phyloP scores from a whole-genome alignment of 2,888 invertebrate species.

The Spisula solida region DNA sequence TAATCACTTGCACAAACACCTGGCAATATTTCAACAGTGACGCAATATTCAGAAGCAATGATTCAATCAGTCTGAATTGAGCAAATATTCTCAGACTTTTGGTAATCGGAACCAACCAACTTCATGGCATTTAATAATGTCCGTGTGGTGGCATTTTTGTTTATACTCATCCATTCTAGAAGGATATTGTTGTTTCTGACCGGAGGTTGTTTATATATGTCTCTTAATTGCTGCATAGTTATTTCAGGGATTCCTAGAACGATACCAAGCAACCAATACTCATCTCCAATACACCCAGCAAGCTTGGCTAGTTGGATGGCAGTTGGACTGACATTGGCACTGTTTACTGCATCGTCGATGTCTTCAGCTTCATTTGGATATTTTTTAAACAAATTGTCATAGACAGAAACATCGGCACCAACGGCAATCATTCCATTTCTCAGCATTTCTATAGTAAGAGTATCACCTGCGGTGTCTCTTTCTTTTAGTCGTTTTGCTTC shows the following conservation, averaged over 20 bases:
- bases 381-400: slow-evolving; percentile 23
- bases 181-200: not conserved
- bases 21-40: no score
- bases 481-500: slow-evolving; percentile 18
- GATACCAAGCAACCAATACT: slow-evolving; percentile 38
- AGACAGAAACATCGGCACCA: slow-evolving; percentile 14
- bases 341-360: not conserved
- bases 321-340: not conserved
- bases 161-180: not conserved
- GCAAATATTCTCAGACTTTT: no score
- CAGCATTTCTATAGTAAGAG: not conserved
- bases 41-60: no score
- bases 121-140: slow-evolving; percentile 27
- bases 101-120: slow-evolving; percentile 4
- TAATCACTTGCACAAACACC: no score
- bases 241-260: slow-evolving; percentile 17
- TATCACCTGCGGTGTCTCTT: not conserved
- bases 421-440: slow-evolving; percentile 38
- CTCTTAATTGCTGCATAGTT: slow-evolving; percentile 30
- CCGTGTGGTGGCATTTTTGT: not conserved
- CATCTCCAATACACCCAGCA: slow-evolving; percentile 26
- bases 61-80: no score
- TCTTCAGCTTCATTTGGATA: not conserved
- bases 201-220: not conserved
- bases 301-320: not conserved